A percentile compares a stretch with the other conserved stretches of the same genome.
phyloP scores from a whole-genome alignment of 2,113 vertebrate genomes.

The Seriola aureovittata region DNA sequence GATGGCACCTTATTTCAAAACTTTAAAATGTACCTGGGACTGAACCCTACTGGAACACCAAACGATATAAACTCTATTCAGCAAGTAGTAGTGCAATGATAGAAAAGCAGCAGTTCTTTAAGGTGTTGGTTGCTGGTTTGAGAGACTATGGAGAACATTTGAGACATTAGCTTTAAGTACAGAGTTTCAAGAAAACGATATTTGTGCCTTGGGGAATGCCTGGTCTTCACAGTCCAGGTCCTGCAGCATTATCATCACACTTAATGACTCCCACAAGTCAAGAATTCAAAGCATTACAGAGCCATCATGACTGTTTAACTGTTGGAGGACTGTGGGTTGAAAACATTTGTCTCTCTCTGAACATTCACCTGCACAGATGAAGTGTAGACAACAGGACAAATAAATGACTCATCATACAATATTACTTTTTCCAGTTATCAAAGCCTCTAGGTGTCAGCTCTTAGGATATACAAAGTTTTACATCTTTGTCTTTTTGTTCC shows the following conservation, averaged over 20 bases:
- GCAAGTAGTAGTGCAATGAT: too few relatives aligned
- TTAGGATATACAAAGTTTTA: neutral
- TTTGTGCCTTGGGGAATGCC: neutral
- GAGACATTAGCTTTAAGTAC: neutral
- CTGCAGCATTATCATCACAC: neutral
- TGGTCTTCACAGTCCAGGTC: neutral
- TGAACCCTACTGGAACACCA: neutral
- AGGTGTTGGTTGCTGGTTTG: neutral
- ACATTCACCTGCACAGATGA: slow-evolving; percentile 6
- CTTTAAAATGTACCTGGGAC: neutral
- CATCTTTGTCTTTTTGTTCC: neutral
- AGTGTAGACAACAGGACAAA: neutral
- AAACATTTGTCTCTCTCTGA: neutral
- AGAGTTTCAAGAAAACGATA: neutral
- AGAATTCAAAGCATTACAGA: neutral
- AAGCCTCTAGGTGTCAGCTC: neutral
- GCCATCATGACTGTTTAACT: neutral
- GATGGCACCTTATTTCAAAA: neutral
- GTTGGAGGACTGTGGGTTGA: neutral
- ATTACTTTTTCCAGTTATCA: neutral
- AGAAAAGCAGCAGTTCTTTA: neutral
- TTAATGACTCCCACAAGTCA: neutral
- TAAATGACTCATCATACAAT: neutral
- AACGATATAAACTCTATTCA: neutral
- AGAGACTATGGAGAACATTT: neutral